Evolutionary conservation across 2,113 vertebrate species (phyloP).

Genomic region (Pipra filicauda): DNA sequence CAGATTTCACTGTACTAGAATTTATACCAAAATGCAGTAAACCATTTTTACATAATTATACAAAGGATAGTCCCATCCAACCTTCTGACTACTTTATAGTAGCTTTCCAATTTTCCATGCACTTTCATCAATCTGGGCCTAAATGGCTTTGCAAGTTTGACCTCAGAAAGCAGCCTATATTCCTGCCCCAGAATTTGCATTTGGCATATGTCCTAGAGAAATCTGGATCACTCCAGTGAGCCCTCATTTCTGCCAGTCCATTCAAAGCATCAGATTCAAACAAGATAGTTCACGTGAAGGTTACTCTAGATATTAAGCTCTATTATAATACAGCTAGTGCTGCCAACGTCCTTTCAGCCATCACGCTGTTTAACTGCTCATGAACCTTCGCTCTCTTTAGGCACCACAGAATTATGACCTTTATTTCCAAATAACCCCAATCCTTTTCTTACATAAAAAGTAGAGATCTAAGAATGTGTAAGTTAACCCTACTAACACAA

Average conservation of each 20-base stretch:
- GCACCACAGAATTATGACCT: background rate
- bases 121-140: background rate
- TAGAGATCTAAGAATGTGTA: background rate
- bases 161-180: background rate
- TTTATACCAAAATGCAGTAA: background rate
- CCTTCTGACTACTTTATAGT: background rate
- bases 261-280: background rate
- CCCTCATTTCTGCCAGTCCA: background rate
- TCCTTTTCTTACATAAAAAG: background rate
- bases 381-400: background rate
- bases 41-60: background rate
- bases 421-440: background rate
- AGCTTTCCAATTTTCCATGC: background rate
- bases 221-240: background rate
- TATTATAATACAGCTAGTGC: background rate
- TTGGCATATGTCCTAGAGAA: background rate
- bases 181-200: background rate
- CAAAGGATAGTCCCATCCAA: background rate
- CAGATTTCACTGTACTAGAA: background rate
- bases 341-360: background rate
- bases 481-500: background rate
- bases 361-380: background rate
- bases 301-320: background rate
- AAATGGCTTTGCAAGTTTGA: background rate
- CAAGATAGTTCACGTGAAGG: fast-evolving